Conservation (phyloP, 1,140 invertebrate species). For the Cherax destructor region DNA sequence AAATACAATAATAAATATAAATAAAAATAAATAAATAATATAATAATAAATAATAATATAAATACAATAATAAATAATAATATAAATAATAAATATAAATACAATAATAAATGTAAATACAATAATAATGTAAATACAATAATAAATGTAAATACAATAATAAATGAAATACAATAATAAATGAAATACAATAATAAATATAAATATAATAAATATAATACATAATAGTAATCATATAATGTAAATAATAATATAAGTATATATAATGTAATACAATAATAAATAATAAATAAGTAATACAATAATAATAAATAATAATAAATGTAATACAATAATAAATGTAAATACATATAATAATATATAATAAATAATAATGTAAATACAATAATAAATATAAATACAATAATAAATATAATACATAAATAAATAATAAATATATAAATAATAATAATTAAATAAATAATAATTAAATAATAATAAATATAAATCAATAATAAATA, state of each 20-base stretch:
- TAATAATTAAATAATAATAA: neutral
- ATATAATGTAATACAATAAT: neutral
- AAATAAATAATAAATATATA: neutral
- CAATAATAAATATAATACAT: neutral
- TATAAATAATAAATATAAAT: neutral
- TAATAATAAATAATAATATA: no score
- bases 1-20: no score
- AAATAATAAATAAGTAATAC: no score
- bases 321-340: neutral
- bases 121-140: neutral
- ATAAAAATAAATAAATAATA: no score
- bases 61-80: no score
- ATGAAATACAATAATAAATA: neutral
- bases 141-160: no score
- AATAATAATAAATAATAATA: neutral
- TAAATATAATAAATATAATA: neutral
- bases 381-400: neutral
- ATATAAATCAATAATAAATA: conserved; percentile 4
- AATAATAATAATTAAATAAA: neutral
- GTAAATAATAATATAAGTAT: neutral
- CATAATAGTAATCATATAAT: neutral
- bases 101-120: neutral
- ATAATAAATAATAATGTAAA: neutral
- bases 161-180: neutral
- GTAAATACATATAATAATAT: neutral